Percentiles rank a stretch among this genome's conserved stretches.
Conservation (phyloP, 2,113 vertebrate species). For the Oreochromis niloticus region DNA sequence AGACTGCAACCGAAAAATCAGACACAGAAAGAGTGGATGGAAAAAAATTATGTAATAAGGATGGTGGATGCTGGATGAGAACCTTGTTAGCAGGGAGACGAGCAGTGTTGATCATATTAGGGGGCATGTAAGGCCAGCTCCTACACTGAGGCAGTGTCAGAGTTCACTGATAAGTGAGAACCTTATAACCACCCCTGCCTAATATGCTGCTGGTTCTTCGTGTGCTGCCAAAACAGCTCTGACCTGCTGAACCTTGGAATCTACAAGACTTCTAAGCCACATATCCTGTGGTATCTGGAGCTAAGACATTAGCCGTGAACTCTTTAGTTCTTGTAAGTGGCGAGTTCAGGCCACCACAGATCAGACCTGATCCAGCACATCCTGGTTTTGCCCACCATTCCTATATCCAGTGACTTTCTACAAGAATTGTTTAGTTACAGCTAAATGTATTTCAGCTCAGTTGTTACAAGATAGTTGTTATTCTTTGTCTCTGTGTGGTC, state of each 20-base stretch:
- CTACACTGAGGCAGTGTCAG: background rate
- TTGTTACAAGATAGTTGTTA: background rate
- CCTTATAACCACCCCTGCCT: background rate
- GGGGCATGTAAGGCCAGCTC: background rate
- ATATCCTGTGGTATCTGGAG: rapidly evolving
- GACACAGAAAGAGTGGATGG: background rate
- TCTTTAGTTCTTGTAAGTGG: background rate
- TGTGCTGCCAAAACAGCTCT: background rate
- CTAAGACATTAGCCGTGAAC: background rate
- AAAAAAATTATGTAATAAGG: background rate
- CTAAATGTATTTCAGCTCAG: background rate
- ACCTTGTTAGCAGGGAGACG: background rate
- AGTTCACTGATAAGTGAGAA: background rate
- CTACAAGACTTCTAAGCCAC: background rate
- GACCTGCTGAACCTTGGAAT: background rate
- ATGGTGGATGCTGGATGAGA: background rate
- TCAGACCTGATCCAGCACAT: background rate
- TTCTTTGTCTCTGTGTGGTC: background rate
- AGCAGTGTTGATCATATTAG: background rate
- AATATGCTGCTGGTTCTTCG: background rate
- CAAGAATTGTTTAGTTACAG: background rate
- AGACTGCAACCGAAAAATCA: background rate
- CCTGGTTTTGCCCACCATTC: rapidly evolving
- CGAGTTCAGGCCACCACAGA: background rate
- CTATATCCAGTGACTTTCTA: background rate